Base-by-base conservation (phyloP, 2,888 invertebrate species). In the Linnaemya vulpina region DNA sequence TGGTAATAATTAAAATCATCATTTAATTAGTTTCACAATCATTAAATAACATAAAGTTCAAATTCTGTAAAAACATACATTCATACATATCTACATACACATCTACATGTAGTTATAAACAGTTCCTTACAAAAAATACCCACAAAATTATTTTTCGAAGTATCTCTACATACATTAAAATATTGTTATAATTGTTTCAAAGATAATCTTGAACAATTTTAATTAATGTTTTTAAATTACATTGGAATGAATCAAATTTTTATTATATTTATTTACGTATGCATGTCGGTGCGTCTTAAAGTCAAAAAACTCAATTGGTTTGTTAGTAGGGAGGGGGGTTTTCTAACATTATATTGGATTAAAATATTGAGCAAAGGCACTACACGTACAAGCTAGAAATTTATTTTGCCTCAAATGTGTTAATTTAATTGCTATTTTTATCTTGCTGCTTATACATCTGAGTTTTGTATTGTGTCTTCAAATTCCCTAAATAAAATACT, bases 191-290 rank as follows among this genome's bases (percentile, higher is more conserved):
- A 71, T 63, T 43, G 17, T 73, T 38, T 67, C 43, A 40, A 67
- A 73, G 80, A 74, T 80, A 60, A 80, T 80, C 80, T 80, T 74
- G 20, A 63, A 35, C 51, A 62, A 63, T 58, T 40, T 65, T 49
- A n/a, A 3, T 60, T 73, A 67, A 67, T 74, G 73, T 65, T 74
- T 9, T 58, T 20, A 38, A 63, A 71, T 62, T 49, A 51, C 49
- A 58, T 49, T 49, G 17, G 55, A 63, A 20, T 67, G 11, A 76
- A 67, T 62, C 49, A 60, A 25, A 68, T 35, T 58, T 58, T 17
- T 25, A 35, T 30, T 58, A n/a, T 22, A 65, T 30, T 40, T 55
- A 9, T 53, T n/a, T 35, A 35, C 10, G 38, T 15, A 62, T 5
- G 62, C n/a, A 55, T 40, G 30, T 43, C 35, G 30, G 43, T 46